Evolutionary conservation across 1,140 invertebrate genomes (phyloP), one percentile per base, ranked within the genome.

Genomic region (Caerostris extrusa): DNA sequence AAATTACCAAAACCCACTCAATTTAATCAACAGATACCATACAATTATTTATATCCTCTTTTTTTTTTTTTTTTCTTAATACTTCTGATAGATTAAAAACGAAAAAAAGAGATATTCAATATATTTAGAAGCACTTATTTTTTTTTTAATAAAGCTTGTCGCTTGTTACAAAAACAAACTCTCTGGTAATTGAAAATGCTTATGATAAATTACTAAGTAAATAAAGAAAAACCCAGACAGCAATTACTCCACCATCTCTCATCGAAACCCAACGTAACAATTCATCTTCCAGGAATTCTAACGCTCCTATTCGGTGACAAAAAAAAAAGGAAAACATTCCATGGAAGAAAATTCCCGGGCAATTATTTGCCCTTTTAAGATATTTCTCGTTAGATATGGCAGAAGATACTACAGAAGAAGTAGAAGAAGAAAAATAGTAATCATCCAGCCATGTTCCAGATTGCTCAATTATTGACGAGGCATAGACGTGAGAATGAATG

Each of bases 331-430:
- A 64, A 3, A 64, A 77, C 0, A 34, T n/a, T 34, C 17, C 69
- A 50, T 77, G 19, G 34, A 50, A 1, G 71, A 50, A 50, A 77
- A 50, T 77, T 77, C 12, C 71, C 53, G 3, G 34, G 34, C 71
- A 77, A 77, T 77, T 77, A 77, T 77, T 77, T 77, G 50, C 34
- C 71, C 50, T 77, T 77, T 77, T 77, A 50, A 77, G 71, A 77
- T 53, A 64, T 64, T 64, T 64, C 61, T 17, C 61, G 61, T 64
- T 64, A 77, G 71, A 53, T 77, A 50, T 50, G 7, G 10, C 10
- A 34, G 34, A 77, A 77, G 71, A 77, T 77, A 77, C 2, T 34
- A 77, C 10, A 50, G 10, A 12, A 8, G 10, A 34, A 8, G 10
- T 10, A 67, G 12, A 12, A 53, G 50, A 8, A 10, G 3, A 53